Conservation (phyloP, 1,140 invertebrate species). For the Hormaphis cornu region DNA sequence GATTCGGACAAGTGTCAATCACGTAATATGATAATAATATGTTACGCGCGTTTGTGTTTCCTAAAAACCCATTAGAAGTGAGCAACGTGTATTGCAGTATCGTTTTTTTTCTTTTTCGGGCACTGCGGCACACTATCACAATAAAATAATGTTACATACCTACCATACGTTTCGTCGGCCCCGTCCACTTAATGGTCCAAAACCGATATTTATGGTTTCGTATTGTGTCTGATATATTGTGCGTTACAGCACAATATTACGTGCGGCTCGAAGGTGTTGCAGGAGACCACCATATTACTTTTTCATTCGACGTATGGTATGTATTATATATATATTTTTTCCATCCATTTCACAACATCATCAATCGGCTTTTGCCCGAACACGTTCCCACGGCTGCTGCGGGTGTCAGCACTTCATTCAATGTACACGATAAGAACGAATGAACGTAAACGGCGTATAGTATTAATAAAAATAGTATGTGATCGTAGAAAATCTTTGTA, state of each 20-base stretch:
- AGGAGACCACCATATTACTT: slow-evolving; percentile 29
- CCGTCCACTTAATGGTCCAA: slow-evolving; percentile 27
- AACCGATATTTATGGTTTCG: slow-evolving; percentile 30
- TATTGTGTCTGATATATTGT: slow-evolving; percentile 31
- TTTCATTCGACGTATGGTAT: neutral
- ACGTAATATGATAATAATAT: too few species aligned
- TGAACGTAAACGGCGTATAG: neutral
- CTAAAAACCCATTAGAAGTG: slow-evolving; percentile 14
- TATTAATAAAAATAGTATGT: neutral
- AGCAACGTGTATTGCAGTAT: neutral
- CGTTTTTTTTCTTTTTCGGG: neutral
- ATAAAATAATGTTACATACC: neutral
- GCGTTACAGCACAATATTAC: slow-evolving; percentile 10
- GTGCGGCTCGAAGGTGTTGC: too few species aligned
- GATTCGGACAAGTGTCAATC: slow-evolving; percentile 29
- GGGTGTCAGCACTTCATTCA: slow-evolving; percentile 21
- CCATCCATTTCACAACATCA: slow-evolving; percentile 22
- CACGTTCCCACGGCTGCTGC: slow-evolving; percentile 7
- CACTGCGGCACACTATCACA: neutral
- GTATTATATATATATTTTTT: neutral
- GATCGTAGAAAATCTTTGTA: too few species aligned
- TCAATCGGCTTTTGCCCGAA: slow-evolving; percentile 24
- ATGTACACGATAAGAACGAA: neutral
- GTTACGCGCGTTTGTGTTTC: neutral
- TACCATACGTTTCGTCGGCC: slow-evolving; percentile 3